Base-by-base conservation (phyloP, 1,140 invertebrate genomes). In the Solen grandis region DNA sequence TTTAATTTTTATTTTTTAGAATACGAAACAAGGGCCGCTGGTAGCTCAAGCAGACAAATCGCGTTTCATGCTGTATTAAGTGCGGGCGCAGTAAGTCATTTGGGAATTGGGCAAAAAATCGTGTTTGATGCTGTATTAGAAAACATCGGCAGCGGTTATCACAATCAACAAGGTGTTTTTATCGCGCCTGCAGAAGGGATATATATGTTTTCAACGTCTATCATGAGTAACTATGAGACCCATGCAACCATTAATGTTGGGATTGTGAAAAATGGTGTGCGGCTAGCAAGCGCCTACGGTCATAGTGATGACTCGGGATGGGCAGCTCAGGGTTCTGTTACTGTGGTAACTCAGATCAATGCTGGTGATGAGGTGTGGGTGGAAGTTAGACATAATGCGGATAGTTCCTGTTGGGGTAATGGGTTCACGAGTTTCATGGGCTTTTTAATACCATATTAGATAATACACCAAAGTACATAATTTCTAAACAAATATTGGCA, bases 141-240 rank as follows among this genome's bases (percentile, higher is more conserved):
- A 0, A 70, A 70, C 41, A 33, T 70, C 8, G 66, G 66, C 5
- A 36, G 52, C 2, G 66, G 5, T 16, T 70, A 70, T n/a, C 66
- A 70, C 38, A 10, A 27, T n/a, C 41, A 70, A 27, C 66, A 54
- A 4, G 66, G 66, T 22, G n/a, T 52, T 14, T 70, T 70, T 22
- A 41, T 70, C 2, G 66, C 66, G 10, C 38, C 16, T 19, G 46
- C 55, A 0, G 5, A 13, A 14, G 66, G 66, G 25, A 33, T 55
- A 22, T 70, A 70, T 33, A 52, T 70, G 14, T 70, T 70, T 31
- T 70, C 66, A 2, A 52, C 55, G 33, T 70, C 66, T n/a, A 54
- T 70, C 2, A 54, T 52, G 41, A 31, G 19, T 54, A 2, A 14
- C 66, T 41, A 52, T 1, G 63, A 41, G 16, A 46, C 31, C 10